Percentiles rank a stretch among this genome's conserved stretches.
phyloP scores from a whole-genome alignment of 2,113 vertebrate species.

The Takifugu flavidus region DNA sequence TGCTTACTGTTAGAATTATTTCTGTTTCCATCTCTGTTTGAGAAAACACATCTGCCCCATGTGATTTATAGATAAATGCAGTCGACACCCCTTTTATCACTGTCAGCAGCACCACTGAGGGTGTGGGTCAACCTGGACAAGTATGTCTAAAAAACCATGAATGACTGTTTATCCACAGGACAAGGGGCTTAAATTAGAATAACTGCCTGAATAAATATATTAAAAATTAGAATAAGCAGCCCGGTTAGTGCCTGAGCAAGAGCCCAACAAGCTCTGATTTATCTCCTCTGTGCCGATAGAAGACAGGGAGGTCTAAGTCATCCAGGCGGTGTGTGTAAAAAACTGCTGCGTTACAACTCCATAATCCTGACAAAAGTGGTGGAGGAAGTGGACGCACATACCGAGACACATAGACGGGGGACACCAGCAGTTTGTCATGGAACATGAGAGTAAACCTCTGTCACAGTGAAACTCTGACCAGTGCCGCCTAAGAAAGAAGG shows the following conservation, averaged over 20 bases:
- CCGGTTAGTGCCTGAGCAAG: constrained; percentile 33
- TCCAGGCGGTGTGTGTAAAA: constrained; percentile 44
- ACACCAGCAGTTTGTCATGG: neutral
- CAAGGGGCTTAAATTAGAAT: constrained; percentile 41
- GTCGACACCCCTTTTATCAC: neutral
- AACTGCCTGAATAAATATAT: constrained; percentile 14
- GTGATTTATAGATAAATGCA: constrained; percentile 9
- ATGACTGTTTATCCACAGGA: constrained; percentile 32
- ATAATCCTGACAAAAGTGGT: constrained; percentile 29
- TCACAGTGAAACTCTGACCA: no score
- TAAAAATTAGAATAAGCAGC: constrained; percentile 37
- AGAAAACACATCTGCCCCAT: neutral
- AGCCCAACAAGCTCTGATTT: constrained; percentile 54
- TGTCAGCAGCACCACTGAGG: constrained; percentile 8
- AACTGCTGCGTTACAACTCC: constrained; percentile 26
- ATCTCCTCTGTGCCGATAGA: constrained; percentile 45
- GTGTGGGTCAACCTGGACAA: constrained; percentile 18
- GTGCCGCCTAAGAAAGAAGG: no score
- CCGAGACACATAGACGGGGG: neutral
- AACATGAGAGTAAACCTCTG: neutral
- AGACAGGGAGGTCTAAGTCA: constrained; percentile 41
- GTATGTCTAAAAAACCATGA: constrained; percentile 18
- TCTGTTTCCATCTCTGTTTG: constrained; percentile 4
- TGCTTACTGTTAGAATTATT: constrained; percentile 5
- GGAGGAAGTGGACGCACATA: neutral